These are phyloP conservation scores for Mnemiopsis leidyi DNA, from an alignment of 37 sponge, comb jelly and placozoan species.

Conservation along the genomic window DNA sequence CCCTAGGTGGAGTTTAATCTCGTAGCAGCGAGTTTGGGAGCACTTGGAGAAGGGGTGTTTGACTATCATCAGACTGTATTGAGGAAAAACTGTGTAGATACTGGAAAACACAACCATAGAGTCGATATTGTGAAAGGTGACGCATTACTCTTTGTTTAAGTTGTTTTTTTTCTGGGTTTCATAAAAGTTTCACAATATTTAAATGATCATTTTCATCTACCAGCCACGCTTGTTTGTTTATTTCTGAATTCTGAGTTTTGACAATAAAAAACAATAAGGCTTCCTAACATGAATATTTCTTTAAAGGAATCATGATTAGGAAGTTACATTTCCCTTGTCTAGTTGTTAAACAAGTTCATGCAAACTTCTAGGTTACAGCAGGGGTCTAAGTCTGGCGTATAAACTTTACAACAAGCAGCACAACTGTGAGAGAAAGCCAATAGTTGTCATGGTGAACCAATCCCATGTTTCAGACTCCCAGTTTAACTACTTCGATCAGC, in stretches of 20 bases:
- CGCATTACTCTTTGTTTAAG: too few relatives aligned
- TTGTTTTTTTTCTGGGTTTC: too few relatives aligned
- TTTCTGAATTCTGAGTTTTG: too few relatives aligned
- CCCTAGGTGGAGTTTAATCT: conserved; percentile 39
- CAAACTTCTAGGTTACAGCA: neutral
- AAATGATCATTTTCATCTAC: too few relatives aligned
- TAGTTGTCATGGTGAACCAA: neutral
- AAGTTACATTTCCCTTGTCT: too few relatives aligned
- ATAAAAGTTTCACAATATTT: too few relatives aligned
- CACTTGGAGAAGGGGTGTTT: neutral
- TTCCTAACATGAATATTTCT: too few relatives aligned
- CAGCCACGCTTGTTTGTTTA: too few relatives aligned
- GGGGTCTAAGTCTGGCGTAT: neutral
- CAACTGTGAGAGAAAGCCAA: neutral
- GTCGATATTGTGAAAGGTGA: neutral
- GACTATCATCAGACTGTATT: neutral
- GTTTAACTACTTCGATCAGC: conserved; percentile 51
- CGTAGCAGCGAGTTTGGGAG: conserved; percentile 20
- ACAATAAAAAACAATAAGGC: too few relatives aligned
- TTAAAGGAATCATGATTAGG: too few relatives aligned
- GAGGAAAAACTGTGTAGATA: neutral
- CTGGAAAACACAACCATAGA: neutral
- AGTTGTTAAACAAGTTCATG: too few relatives aligned
- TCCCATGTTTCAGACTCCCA: neutral
- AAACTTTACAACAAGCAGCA: neutral